phyloP scores from a whole-genome alignment of 1,140 invertebrate genomes.

The Rhyacophila brunnea region DNA sequence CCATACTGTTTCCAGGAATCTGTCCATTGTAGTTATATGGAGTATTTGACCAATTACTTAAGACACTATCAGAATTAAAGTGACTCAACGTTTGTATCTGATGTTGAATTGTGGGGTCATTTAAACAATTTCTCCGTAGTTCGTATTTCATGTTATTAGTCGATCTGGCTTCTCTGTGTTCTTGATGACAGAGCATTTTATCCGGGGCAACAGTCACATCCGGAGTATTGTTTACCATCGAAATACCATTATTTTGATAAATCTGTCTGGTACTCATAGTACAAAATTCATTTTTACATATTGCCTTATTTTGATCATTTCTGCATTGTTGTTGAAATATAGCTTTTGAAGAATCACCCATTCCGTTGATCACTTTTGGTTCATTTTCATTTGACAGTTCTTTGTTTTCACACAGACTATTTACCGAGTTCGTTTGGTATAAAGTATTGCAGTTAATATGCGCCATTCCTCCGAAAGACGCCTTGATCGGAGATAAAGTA shows the following conservation, averaged over 20 bases:
- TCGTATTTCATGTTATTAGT: neutral
- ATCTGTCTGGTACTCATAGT: neutral
- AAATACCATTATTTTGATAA: constrained; percentile 8
- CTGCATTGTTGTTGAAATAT: too few relatives aligned
- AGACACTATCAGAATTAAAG: constrained; percentile 6
- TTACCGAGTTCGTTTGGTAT: too few relatives aligned
- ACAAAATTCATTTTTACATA: too few relatives aligned
- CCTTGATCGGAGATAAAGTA: too few relatives aligned
- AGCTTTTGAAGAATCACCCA: too few relatives aligned
- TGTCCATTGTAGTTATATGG: neutral
- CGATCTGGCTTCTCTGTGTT: neutral
- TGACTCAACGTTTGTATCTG: neutral
- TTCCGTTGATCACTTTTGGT: too few relatives aligned
- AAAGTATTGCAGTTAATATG: too few relatives aligned
- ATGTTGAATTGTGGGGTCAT: constrained; percentile 13
- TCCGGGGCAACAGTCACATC: neutral
- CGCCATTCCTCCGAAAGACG: too few relatives aligned
- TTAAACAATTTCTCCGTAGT: constrained; percentile 33
- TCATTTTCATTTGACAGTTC: too few relatives aligned
- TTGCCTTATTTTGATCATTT: too few relatives aligned
- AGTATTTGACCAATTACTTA: neutral
- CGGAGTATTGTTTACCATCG: constrained; percentile 1
- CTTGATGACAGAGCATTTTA: too few relatives aligned
- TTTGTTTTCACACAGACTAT: too few relatives aligned
- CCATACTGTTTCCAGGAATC: neutral